Evolutionary conservation across 2,888 invertebrate genomes (phyloP), one percentile per base, ranked within the genome.

Genomic region (Abrostola triplasia): DNA sequence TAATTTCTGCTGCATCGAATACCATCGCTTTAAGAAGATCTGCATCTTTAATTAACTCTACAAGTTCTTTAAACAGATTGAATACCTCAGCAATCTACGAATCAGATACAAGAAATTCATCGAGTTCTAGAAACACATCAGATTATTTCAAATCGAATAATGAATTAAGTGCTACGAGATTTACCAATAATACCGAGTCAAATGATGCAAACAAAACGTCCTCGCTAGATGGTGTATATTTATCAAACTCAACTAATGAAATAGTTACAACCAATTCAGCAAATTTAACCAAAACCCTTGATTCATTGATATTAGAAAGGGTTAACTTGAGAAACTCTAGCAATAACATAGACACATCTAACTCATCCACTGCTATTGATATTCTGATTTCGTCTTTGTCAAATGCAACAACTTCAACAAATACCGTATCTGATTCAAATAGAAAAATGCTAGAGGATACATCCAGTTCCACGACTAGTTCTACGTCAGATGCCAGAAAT

Each of bases 91-190:
- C 49, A 6, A 50, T n/a, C 1, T 47, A 71, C 41, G 55, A 24
- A 50, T 69, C 72, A 13, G 58, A 69, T 5, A 49, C 5, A 35
- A 57, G 42, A 2, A 75, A 71, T 44, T 49, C 47, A 4, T 67
- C 54, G 35, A 64, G 41, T 37, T 54, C 49, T n/a, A 58, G 6
- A 52, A 67, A 73, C 9, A 10, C 12, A 6, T 49, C 67, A n/a
- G 24, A n/a, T 2, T 37, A 37, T 35, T 44, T 13, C 4, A 38
- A 63, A 24, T 51, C 51, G 8, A 63, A 64, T 53, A 59, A 36
- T 44, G 62, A 51, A 41, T 56, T 6, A 12, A 67, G 11, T 24
- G 38, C 40, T 0, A 48, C 7, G 24, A 12, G 50, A 8, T 24
- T 36, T n/a, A 54, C 8, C 8, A 24, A 5, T 9, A 47, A 47